Evolutionary conservation across 2,888 invertebrate species (phyloP), one percentile per base, ranked within the genome.

Genomic region (Lagria hirta): DNA sequence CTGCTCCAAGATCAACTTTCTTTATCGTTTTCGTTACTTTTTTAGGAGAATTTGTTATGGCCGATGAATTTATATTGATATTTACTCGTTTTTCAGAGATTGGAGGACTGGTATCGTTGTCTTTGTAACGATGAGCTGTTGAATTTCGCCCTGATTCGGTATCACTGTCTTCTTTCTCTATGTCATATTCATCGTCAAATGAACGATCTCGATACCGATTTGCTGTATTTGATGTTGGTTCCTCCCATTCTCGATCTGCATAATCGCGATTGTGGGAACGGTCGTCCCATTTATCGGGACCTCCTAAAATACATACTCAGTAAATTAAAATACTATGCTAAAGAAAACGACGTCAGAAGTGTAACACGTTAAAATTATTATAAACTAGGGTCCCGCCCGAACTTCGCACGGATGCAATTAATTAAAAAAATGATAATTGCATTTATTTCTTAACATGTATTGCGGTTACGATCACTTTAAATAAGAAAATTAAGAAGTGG

Each of bases 101-200:
- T 10, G 49, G 43, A 1, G 49, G 55, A 43, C 52, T 55, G 20
- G 45, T 54, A 6, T 51, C 68, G 5, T 61, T 59, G 48, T 69
- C 66, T 43, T 60, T 63, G 36, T 58, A 58, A 43, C 58, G 55
- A 43, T 58, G 46, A 50, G 56, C 24, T 16, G 35, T 16, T 15
- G 53, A 43, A 33, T 49, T 38, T 58, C 54, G 52, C 49, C 74
- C 73, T 12, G 77, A 73, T 58, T 84, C 83, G 33, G 78, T 79
- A 59, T 85, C 85, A 11, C 83, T 83, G 55, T 83, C 83, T 58
- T 83, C 83, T 33, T 78, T 74, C 52, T 84, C 84, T 4, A 78
- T 80, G 49, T 84, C 84, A 57, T 82, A 76, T 51, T 78, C 78
- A 38, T 79, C 78, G 28, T 79, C 77, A 45, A 74, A 76, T 21